Base-by-base conservation (phyloP, 2,113 vertebrate species). In the Dicrurus megarhynchus region DNA sequence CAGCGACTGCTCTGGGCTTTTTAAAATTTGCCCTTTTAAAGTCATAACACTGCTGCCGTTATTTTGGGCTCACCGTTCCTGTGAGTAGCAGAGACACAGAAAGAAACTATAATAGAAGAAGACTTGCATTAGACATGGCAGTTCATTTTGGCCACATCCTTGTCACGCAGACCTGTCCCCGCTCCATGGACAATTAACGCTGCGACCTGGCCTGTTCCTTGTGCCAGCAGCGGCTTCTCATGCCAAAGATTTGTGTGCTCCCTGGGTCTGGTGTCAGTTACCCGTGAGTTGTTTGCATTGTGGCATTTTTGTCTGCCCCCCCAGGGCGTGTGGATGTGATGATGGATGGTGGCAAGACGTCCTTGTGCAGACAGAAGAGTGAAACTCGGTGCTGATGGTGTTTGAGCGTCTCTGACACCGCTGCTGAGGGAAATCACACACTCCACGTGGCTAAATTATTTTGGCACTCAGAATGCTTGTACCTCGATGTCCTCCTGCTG, bases 291-390 rank as follows among this genome's bases (percentile, higher is more conserved):
- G 19, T 64, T 80, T 24, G 65, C 50, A 0, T 3, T 24, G 64
- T n/a, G 74, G 78, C 42, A 2, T 24, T 68, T 92, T 33, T 33
- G 3, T 50, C 37, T 63, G 46, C 56, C 78, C 85, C 56, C 49
- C 20, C 20, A 2, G 70, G 56, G 17, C 9, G 39, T 4, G 18
- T 6, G 57, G 32, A 1, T 11, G 39, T n/a, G 68, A 37, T n/a
- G 68, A 37, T 28, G 68, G 64, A 33, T 6, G 42, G 65, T 3
- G 30, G 35, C 13, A 9, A 57, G 47, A 10, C 4, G 28, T 27
- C n/a, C 8, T 32, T 22, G 24, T 5, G 37, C 2, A 1, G 0
- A 0, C 3, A 17, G 44, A 35, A 4, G 41, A 17, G 33, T 6
- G 37, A 70, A 87, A 67, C 35, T 37, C 1, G 0, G 27, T 7